Percentiles rank a stretch among this genome's conserved stretches.
phyloP scores from a whole-genome alignment of 2,113 vertebrate genomes.

The Clupea harengus region DNA sequence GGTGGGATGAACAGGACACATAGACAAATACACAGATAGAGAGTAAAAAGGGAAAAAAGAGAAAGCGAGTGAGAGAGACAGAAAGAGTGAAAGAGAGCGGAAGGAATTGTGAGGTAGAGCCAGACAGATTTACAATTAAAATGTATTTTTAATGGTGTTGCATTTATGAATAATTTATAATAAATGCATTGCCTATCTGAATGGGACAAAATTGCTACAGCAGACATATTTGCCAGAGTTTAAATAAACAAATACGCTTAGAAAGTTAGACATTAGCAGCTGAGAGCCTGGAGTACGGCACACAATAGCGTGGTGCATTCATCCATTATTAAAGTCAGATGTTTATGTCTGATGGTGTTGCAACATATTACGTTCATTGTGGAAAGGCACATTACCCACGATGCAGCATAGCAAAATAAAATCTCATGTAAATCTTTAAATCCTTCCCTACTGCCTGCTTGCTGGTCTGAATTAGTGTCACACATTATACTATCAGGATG shows the following conservation, averaged over 20 bases:
- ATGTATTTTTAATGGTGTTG: background rate
- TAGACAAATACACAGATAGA: slow-evolving; percentile 4
- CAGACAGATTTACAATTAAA: background rate
- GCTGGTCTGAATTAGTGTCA: too few species aligned
- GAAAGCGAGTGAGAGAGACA: background rate
- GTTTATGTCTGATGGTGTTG: background rate
- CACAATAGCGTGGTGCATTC: background rate
- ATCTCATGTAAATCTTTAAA: too few species aligned
- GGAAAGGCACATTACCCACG: background rate
- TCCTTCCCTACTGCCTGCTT: too few species aligned
- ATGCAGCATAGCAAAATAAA: background rate
- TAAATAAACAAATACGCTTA: background rate
- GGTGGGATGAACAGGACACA: background rate
- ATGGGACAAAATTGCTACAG: background rate
- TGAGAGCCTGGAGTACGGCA: background rate
- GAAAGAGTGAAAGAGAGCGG: background rate
- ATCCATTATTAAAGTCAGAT: slow-evolving; percentile 8
- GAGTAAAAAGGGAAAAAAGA: background rate
- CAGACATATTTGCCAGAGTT: background rate
- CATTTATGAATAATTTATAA: background rate
- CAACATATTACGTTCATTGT: background rate
- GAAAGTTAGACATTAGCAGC: background rate
- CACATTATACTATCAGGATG: too few species aligned
- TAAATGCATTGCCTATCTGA: background rate
- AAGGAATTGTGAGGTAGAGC: background rate